Conservation (phyloP, 2,888 invertebrate genomes). For the Coleophora flavipennella region DNA sequence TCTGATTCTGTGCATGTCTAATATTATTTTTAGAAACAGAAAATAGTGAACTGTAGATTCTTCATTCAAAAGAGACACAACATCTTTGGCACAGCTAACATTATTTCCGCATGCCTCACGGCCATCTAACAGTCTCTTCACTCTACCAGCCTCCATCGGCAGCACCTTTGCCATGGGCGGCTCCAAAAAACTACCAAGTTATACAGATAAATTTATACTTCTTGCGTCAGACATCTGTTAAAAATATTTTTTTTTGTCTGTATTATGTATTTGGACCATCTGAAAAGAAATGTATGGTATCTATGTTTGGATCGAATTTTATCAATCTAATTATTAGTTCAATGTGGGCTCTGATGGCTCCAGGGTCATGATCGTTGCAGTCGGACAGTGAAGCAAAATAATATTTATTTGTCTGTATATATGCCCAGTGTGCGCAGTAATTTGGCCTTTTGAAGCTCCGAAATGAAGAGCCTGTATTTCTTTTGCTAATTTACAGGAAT, state of each 20-base stretch:
- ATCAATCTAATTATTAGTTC: neutral
- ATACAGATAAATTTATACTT: constrained; percentile 4
- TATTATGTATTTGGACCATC: constrained; percentile 10
- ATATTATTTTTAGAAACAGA: constrained; percentile 6
- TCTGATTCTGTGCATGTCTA: constrained; percentile 1
- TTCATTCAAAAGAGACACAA: neutral
- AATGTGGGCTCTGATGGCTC: constrained; percentile 3
- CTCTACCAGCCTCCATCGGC: constrained; percentile 5
- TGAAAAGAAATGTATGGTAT: constrained; percentile 3
- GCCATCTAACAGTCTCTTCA: constrained; percentile 1
- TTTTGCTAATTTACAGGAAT: constrained; percentile 1
- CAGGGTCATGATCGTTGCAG: constrained; percentile 1
- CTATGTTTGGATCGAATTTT: neutral
- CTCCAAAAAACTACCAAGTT: constrained; percentile 4
- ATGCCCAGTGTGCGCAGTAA: constrained; percentile 3
- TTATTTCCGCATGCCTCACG: constrained; percentile 1
- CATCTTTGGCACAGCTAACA: neutral
- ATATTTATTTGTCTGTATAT: neutral
- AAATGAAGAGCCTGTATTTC: constrained; percentile 4
- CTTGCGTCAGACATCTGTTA: constrained; percentile 5
- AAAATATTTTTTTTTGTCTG: constrained; percentile 6
- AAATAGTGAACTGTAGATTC: neutral
- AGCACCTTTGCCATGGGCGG: constrained; percentile 3
- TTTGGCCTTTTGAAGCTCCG: constrained; percentile 3
- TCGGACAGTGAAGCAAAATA: constrained; percentile 1